Percentiles rank a stretch among this genome's conserved stretches.
Conservation (phyloP, 1,140 invertebrate genomes). For the Lordiphosa collinella region DNA sequence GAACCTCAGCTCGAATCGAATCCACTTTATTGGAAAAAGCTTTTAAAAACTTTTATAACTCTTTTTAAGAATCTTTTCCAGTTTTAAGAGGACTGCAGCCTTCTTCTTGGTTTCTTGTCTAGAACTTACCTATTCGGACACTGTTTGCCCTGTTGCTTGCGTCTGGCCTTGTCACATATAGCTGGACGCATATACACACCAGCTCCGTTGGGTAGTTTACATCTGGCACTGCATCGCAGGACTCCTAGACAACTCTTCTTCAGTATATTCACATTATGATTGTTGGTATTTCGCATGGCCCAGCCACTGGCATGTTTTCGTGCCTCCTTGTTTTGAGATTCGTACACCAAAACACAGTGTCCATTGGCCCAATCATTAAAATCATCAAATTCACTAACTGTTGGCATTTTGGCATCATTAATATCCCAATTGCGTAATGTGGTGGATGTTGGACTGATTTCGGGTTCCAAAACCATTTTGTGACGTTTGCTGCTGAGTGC, state of each 20-base stretch:
- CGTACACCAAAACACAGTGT: conserved; percentile 93
- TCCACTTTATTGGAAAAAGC: no score
- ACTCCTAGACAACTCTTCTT: conserved; percentile 99
- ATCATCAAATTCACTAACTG: conserved; percentile 88
- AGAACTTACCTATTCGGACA: conserved; percentile 74
- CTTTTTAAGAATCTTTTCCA: no score
- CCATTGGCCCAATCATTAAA: conserved; percentile 98
- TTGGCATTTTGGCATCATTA: conserved; percentile 92
- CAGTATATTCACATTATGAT: conserved; percentile 98
- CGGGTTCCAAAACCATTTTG: no score
- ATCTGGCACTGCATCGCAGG: conserved; percentile 92
- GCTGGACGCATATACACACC: conserved; percentile 94
- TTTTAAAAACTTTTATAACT: no score
- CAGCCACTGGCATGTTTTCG: conserved; percentile 95
- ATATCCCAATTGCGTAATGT: conserved; percentile 90
- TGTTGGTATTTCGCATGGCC: conserved; percentile 99
- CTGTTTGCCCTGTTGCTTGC: conserved; percentile 94
- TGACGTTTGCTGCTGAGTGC: no score
- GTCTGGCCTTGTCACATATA: conserved; percentile 98
- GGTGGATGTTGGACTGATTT: no score
- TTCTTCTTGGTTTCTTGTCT: background rate
- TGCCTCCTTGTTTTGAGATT: conserved; percentile 92
- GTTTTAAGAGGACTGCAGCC: no score
- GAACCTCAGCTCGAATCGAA: no score
- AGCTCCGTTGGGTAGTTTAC: conserved; percentile 89